Evolutionary conservation across 2,888 invertebrate species (phyloP), one percentile per base, ranked within the genome.

Genomic region (Mythimna lalbum): DNA sequence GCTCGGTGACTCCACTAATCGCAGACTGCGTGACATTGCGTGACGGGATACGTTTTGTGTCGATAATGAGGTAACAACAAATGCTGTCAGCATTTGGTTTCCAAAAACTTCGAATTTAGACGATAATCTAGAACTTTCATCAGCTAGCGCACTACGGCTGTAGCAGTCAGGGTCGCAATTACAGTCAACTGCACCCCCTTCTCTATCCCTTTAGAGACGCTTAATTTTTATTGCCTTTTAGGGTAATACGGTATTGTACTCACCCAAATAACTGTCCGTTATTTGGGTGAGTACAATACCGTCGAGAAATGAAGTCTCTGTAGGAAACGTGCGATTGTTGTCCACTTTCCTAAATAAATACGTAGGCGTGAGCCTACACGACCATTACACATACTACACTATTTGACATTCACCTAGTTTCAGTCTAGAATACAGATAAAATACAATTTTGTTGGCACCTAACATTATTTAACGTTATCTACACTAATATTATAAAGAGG

Each of bases 321-420:
- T 59, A 72, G 53, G 56, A 63, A 68, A 52, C 31, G 43, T 43
- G 49, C 31, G 57, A 66, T 43, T 69, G 47, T 27, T 14, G 47
- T 61, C 49, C 55, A 67, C 62, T 81, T 73, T 81, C 69, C 62
- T 76, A 63, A 73, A 73, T 53, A 80, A 67, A 63, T 57, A 76
- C 33, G 72, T 59, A 47, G 66, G 49, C 43, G 55, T 23, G 43
- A 50, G 21, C 52, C 39, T 33, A 43, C 49, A 50, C 33, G 43
- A 43, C 31, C 27, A 57, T 50, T 63, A 62, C 49, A 60, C 50
- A 55, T 65, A 62, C 49, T 23, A 60, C 59, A 33, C 21, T 73
- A 61, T 61, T 27, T 55, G 47, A 19, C 55, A 68, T 76, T 72
- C 72, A 50, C 68, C 76, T 76, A 57, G 33, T 72, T 72, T 76